A percentile compares a stretch with the other conserved stretches of the same genome.
These are phyloP conservation scores for Mixornis gularis DNA, from an alignment of 2,113 vertebrate genomes.

Conservation along the genomic window DNA sequence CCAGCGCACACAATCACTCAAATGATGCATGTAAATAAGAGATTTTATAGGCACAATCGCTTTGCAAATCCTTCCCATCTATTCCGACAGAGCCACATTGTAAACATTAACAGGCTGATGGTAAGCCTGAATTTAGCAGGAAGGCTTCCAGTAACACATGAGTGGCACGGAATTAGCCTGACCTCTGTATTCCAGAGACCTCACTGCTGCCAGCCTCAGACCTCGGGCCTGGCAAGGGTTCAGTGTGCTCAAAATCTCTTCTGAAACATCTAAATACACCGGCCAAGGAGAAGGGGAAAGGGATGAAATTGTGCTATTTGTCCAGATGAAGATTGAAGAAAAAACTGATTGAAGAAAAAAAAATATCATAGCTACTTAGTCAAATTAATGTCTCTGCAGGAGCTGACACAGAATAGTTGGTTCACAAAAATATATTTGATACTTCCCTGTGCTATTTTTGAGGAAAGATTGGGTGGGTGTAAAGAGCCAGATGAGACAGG, in stretches of 20 bases:
- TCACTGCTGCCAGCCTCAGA: background rate
- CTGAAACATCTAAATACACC: background rate
- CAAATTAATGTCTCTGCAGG: background rate
- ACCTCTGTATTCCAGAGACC: background rate
- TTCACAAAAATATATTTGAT: background rate
- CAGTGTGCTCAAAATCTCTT: background rate
- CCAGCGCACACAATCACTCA: constrained; percentile 56
- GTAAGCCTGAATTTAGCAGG: constrained; percentile 44
- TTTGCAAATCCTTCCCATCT: constrained; percentile 61
- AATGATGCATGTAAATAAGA: constrained; percentile 64
- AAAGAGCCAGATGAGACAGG: background rate
- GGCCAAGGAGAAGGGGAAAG: background rate
- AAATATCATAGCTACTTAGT: background rate
- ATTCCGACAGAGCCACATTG: constrained; percentile 46
- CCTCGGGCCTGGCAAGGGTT: background rate
- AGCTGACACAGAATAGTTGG: background rate
- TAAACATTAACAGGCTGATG: constrained; percentile 48
- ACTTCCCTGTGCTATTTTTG: background rate
- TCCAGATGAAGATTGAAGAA: background rate
- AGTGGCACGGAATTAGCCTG: constrained; percentile 11
- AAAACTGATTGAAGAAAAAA: background rate
- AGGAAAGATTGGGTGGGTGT: background rate
- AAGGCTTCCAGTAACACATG: constrained; percentile 53
- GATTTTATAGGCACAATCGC: constrained; percentile 65
- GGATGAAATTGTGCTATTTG: background rate